These are phyloP conservation scores for Brachionus paranguensis DNA, from an alignment of 1,140 invertebrate species.

Conservation along the genomic window DNA sequence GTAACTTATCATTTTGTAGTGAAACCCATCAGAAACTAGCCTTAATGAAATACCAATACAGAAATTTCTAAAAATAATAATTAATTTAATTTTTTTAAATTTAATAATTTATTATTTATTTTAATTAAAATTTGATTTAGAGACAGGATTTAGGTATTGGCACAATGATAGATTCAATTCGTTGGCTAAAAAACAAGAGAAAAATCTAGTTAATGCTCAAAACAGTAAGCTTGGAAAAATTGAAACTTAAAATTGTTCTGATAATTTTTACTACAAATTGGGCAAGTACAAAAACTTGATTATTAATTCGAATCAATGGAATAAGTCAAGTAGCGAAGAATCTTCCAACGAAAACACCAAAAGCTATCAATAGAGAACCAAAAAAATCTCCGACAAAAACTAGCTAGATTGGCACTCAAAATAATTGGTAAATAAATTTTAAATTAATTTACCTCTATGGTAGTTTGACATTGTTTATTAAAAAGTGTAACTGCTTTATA, in stretches of 20 bases:
- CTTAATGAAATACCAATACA: no score
- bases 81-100: no score
- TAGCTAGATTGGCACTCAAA: not conserved
- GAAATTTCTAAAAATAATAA: no score
- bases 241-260: not conserved
- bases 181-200: constrained; percentile 25
- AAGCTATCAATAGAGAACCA: not conserved
- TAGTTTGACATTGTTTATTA: not conserved
- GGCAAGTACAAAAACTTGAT: not conserved
- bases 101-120: no score
- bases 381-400: not conserved
- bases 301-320: not conserved
- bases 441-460: not conserved
- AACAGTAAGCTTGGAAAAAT: not conserved
- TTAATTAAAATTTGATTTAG: no score
- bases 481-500: no score
- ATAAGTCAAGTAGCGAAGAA: not conserved
- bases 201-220: not conserved
- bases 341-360: not conserved
- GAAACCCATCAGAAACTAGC: no score
- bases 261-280: constrained; percentile 1
- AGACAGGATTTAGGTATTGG: not conserved
- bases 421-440: not conserved
- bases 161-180: constrained; percentile 29
- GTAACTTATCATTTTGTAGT: no score